Percentiles rank a stretch among this genome's conserved stretches.
These are phyloP conservation scores for Nebria salina DNA, from an alignment of 2,888 invertebrate species.

Conservation along the genomic window DNA sequence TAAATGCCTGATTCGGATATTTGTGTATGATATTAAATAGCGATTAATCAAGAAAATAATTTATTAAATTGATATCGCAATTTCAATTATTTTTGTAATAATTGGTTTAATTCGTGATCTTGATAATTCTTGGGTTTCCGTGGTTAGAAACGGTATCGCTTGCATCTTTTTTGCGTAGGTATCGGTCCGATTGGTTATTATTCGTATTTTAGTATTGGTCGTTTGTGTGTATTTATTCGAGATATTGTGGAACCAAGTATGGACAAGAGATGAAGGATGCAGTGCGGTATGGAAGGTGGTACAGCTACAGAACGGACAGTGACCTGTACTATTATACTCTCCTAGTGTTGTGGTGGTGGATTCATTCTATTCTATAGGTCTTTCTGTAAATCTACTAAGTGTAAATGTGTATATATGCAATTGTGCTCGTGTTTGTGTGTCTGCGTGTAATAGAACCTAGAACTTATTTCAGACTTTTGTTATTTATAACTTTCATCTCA, in stretches of 20 bases:
- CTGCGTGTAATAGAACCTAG: constrained; percentile 15
- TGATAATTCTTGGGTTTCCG: constrained; percentile 35
- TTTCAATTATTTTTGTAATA: too few relatives aligned
- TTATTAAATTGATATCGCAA: too few relatives aligned
- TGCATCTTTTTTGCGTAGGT: constrained; percentile 6
- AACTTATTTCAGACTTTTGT: constrained; percentile 36
- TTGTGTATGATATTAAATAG: too few relatives aligned
- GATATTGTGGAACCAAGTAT: constrained; percentile 5
- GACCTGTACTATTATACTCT: constrained; percentile 27
- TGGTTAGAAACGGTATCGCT: constrained; percentile 26
- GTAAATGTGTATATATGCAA: background rate
- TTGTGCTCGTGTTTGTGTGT: background rate
- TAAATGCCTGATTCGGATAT: too few relatives aligned
- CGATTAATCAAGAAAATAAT: too few relatives aligned
- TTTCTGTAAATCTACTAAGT: constrained; percentile 8
- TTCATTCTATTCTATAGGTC: constrained; percentile 3
- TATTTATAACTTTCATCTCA: constrained; percentile 25
- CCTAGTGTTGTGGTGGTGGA: background rate
- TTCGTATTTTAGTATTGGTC: too few relatives aligned
- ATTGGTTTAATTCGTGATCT: constrained; percentile 28
- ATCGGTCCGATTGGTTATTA: background rate
- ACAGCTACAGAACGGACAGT: constrained; percentile 39
- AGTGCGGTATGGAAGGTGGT: constrained; percentile 3
- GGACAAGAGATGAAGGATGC: constrained; percentile 6
- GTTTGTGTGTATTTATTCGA: background rate